phyloP scores from a whole-genome alignment of 2,113 vertebrate species.

The Astur gentilis region DNA sequence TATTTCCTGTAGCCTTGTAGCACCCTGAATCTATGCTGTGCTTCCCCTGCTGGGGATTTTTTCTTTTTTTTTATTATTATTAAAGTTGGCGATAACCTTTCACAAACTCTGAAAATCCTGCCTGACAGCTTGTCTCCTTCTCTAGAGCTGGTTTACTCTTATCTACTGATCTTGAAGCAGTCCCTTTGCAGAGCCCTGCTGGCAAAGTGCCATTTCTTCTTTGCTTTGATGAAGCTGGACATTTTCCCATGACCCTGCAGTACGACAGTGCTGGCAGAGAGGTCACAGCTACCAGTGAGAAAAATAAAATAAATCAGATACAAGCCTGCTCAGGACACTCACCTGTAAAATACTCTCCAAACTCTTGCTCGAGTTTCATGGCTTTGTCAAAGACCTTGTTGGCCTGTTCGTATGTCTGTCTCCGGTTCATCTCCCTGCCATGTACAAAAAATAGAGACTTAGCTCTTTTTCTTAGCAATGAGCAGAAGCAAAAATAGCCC shows the following conservation, averaged over 20 bases:
- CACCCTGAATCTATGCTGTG: background rate
- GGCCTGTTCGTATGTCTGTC: conserved; percentile 97
- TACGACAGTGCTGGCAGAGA: background rate
- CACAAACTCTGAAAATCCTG: background rate
- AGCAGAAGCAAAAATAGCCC: background rate
- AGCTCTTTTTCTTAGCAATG: background rate
- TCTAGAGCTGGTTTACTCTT: background rate
- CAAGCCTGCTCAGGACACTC: background rate
- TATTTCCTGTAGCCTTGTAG: background rate
- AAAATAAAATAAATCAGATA: background rate
- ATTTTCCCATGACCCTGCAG: background rate
- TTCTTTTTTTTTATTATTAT: background rate
- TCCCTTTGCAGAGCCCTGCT: background rate
- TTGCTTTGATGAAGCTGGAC: background rate
- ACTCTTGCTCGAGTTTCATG: conserved; percentile 97
- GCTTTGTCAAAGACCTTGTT: conserved; percentile 99
- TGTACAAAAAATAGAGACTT: background rate
- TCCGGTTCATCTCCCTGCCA: conserved; percentile 96
- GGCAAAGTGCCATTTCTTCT: background rate
- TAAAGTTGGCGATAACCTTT: background rate
- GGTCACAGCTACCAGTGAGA: background rate
- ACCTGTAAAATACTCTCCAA: conserved; percentile 99
- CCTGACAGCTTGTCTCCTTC: background rate
- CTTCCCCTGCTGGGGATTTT: background rate
- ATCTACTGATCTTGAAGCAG: background rate